Conservation (phyloP, 2,888 invertebrate genomes). For the Lasioglossum calceatum region DNA sequence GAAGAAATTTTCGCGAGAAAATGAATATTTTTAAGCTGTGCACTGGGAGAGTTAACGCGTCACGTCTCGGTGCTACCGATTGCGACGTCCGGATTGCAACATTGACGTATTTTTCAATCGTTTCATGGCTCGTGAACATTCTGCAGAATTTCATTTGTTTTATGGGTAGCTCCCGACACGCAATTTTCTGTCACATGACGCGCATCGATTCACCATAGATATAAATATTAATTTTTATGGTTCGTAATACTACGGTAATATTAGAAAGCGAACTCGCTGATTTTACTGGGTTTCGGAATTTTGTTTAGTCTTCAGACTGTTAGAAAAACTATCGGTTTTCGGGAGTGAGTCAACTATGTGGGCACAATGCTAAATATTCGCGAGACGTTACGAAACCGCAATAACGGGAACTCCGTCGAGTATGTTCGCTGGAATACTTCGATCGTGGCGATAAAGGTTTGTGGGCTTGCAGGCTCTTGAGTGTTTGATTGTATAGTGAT, state of each 20-base stretch:
- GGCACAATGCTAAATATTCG: background rate
- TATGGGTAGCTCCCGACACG: background rate
- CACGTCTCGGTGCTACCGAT: background rate
- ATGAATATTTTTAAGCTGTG: background rate
- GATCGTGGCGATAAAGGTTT: background rate
- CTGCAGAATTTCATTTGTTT: background rate
- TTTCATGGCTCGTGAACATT: background rate
- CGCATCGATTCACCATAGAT: background rate
- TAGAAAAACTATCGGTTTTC: background rate
- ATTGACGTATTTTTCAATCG: background rate
- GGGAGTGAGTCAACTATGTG: background rate
- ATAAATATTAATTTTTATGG: background rate
- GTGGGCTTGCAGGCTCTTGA: background rate
- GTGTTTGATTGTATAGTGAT: background rate
- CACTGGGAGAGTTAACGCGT: background rate
- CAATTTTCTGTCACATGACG: background rate
- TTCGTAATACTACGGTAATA: background rate
- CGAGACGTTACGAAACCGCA: background rate
- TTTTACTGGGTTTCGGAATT: background rate
- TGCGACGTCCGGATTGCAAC: slow-evolving; percentile 8
- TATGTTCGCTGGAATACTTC: background rate
- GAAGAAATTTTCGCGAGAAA: background rate
- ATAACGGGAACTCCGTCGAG: background rate
- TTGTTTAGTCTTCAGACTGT: background rate
- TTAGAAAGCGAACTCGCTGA: background rate